Evolutionary conservation across 2,113 vertebrate genomes (phyloP).

Genomic region (Cavia aperea): DNA sequence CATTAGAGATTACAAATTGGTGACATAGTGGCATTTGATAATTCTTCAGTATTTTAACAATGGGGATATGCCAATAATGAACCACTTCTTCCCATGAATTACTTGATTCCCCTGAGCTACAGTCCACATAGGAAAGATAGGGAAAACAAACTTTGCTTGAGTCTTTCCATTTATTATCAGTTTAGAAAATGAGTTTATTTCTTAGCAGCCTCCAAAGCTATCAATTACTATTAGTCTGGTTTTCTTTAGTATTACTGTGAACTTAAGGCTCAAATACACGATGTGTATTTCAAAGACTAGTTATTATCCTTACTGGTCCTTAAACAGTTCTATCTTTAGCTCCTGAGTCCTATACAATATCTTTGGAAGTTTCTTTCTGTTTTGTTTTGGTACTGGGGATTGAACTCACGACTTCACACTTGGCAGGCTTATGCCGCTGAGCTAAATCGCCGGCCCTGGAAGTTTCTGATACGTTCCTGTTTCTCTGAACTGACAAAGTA

Average conservation of each 20-base stretch:
- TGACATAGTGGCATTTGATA: neutral
- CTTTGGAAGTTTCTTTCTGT: neutral
- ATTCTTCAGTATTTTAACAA: neutral
- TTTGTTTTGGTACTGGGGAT: too few relatives aligned
- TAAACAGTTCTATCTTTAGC: neutral
- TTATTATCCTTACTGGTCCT: neutral
- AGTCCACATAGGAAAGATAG: neutral
- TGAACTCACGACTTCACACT: too few relatives aligned
- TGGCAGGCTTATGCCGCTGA: too few relatives aligned
- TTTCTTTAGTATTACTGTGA: neutral
- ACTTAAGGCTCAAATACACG: neutral
- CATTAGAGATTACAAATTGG: neutral
- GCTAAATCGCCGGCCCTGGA: neutral
- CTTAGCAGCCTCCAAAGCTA: neutral
- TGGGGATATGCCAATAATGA: neutral
- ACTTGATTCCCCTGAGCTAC: neutral
- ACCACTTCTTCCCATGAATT: neutral
- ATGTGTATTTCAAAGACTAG: neutral
- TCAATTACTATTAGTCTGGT: neutral
- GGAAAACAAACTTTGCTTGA: neutral
- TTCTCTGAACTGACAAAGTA: neutral
- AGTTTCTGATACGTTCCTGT: neutral
- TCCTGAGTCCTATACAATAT: neutral
- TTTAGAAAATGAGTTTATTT: conserved; percentile 31
- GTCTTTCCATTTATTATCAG: neutral